These are phyloP conservation scores for Garrulus glandarius DNA, from an alignment of 2,797 vertebrate genomes.

Conservation along the genomic window DNA sequence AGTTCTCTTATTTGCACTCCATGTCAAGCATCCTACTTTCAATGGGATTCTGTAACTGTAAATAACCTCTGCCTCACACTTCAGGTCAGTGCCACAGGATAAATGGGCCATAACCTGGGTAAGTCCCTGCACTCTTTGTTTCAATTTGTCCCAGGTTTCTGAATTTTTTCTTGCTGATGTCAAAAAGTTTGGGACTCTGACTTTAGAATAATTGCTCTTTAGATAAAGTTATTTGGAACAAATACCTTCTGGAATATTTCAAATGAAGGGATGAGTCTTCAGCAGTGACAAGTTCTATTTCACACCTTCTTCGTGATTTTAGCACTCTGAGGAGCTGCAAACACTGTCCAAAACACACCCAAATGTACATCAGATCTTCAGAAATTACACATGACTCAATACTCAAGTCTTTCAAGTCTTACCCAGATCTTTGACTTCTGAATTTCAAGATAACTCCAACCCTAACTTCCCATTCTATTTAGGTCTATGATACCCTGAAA, in stretches of 20 bases:
- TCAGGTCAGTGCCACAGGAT: neutral
- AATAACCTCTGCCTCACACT: neutral
- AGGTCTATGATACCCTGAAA: neutral
- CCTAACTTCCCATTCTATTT: neutral
- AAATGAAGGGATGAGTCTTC: neutral
- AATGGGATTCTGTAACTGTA: neutral
- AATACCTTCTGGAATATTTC: neutral
- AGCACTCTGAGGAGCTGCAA: neutral
- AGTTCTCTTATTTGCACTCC: neutral
- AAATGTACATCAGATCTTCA: neutral
- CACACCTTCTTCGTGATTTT: neutral
- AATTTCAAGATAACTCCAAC: neutral
- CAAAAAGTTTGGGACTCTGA: neutral
- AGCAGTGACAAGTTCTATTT: neutral
- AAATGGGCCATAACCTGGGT: neutral
- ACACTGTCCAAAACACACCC: neutral
- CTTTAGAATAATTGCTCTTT: neutral
- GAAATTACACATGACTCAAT: rapidly evolving
- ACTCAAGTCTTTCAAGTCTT: neutral
- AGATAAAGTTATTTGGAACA: neutral
- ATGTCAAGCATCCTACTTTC: neutral
- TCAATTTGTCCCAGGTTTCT: neutral
- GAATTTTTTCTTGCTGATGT: neutral
- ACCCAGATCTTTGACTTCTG: neutral
- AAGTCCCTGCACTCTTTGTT: neutral